A percentile compares a stretch with the other conserved stretches of the same genome.
These are phyloP conservation scores for Cephus spinipes DNA, from an alignment of 2,888 invertebrate species.

Conservation along the genomic window DNA sequence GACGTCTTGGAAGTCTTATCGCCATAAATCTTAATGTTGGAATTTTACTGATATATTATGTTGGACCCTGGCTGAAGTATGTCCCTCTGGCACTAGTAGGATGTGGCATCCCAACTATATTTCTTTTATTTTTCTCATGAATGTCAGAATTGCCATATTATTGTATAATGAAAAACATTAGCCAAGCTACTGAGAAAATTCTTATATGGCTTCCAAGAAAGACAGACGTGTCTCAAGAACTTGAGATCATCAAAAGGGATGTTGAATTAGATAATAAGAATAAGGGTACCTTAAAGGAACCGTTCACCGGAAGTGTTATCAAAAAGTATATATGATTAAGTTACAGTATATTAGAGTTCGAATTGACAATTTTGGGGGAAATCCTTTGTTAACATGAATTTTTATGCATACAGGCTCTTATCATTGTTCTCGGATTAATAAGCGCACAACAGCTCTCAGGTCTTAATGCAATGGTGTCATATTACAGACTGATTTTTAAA, in stretches of 20 bases:
- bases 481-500: slow-evolving; percentile 55
- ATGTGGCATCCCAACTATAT: slow-evolving; percentile 30
- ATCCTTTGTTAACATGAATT: too few relatives aligned
- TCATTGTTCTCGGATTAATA: slow-evolving; percentile 13
- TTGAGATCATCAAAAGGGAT: slow-evolving; percentile 39
- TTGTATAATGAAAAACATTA: slow-evolving; percentile 29
- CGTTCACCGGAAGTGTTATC: slow-evolving; percentile 15
- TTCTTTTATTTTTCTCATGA: slow-evolving; percentile 26
- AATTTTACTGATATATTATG: slow-evolving; percentile 24
- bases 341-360: too few relatives aligned
- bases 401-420: too few relatives aligned
- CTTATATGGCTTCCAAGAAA: slow-evolving; percentile 44
- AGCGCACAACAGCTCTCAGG: slow-evolving; percentile 52
- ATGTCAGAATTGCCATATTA: slow-evolving; percentile 37
- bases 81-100: slow-evolving; percentile 23
- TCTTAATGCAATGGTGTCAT: slow-evolving; percentile 45
- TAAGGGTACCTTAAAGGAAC: slow-evolving; percentile 26
- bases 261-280: slow-evolving; percentile 55
- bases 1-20: slow-evolving; percentile 29
- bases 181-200: slow-evolving; percentile 38
- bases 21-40: slow-evolving; percentile 21
- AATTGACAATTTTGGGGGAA: too few relatives aligned
- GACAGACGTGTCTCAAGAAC: slow-evolving; percentile 47
- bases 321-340: slow-evolving; percentile 7
- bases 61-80: slow-evolving; percentile 33